Percentiles rank a stretch among this genome's conserved stretches.
Evolutionary conservation across 1,140 invertebrate genomes (phyloP).

Genomic region (Cydia strobilella): DNA sequence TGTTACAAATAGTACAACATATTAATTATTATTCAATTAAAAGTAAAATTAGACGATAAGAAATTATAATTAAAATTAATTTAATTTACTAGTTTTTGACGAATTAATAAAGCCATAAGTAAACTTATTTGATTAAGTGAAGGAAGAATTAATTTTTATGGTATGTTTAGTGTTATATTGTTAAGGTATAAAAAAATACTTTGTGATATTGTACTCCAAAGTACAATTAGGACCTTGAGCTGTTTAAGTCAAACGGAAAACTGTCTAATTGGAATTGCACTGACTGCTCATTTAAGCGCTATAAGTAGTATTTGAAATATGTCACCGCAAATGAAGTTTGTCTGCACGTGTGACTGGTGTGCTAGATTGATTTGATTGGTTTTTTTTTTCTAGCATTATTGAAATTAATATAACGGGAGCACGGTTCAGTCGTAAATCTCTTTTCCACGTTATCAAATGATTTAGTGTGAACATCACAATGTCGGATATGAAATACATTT

Average conservation of each 20-base stretch:
- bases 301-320: background rate
- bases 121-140: no score
- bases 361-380: conserved; percentile 29
- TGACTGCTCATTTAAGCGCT: background rate
- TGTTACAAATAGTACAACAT: no score
- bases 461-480: conserved; percentile 42
- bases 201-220: background rate
- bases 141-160: no score
- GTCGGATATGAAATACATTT: conserved; percentile 94
- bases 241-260: background rate
- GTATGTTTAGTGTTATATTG: no score
- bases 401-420: conserved; percentile 16
- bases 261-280: background rate
- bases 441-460: conserved; percentile 29
- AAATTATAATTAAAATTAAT: no score
- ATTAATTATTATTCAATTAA: no score
- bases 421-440: background rate
- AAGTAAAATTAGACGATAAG: background rate
- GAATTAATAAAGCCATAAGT: no score
- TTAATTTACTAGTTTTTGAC: no score
- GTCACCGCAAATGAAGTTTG: background rate
- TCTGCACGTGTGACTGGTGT: conserved; percentile 18
- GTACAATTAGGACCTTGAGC: background rate
- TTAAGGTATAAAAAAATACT: background rate
- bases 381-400: conserved; percentile 19